Conservation (phyloP, 1,140 invertebrate genomes). For the Oncopodura yosiiana region DNA sequence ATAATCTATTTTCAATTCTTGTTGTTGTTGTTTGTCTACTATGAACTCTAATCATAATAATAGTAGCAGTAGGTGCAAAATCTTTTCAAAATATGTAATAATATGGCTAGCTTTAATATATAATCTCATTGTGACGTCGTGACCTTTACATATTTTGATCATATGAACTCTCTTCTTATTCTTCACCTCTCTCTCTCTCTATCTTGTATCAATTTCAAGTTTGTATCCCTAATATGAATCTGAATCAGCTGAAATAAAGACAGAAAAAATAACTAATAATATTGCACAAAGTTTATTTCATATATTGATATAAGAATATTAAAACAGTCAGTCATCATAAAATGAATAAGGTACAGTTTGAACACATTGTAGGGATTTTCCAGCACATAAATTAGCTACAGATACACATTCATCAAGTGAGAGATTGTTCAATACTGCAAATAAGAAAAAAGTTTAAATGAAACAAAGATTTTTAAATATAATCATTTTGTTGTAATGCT, state of each 20-base stretch:
- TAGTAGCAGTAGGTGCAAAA: too few relatives aligned
- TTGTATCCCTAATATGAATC: slow-evolving; percentile 13
- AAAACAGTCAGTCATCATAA: too few relatives aligned
- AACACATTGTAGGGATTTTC: slow-evolving; percentile 43
- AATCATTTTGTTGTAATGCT: too few relatives aligned
- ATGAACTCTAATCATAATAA: too few relatives aligned
- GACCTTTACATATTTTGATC: too few relatives aligned
- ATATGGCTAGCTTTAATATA: too few relatives aligned
- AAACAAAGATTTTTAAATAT: slow-evolving; percentile 45
- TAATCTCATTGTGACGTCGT: too few relatives aligned
- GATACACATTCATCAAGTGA: slow-evolving; percentile 41
- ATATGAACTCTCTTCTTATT: too few relatives aligned
- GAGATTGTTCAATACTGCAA: slow-evolving; percentile 43
- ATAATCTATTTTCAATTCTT: too few relatives aligned
- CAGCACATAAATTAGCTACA: slow-evolving; percentile 44
- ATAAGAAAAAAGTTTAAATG: slow-evolving; percentile 43
- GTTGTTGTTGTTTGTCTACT: too few relatives aligned
- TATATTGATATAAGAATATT: neutral
- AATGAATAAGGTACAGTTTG: slow-evolving; percentile 47
- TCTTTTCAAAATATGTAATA: too few relatives aligned
- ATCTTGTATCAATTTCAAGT: neutral
- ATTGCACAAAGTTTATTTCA: neutral
- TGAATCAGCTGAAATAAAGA: slow-evolving; percentile 14
- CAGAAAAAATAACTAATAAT: neutral
- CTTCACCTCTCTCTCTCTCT: neutral